Conservation (phyloP, 2,888 invertebrate species). For the Lasioglossum zephyrum region DNA sequence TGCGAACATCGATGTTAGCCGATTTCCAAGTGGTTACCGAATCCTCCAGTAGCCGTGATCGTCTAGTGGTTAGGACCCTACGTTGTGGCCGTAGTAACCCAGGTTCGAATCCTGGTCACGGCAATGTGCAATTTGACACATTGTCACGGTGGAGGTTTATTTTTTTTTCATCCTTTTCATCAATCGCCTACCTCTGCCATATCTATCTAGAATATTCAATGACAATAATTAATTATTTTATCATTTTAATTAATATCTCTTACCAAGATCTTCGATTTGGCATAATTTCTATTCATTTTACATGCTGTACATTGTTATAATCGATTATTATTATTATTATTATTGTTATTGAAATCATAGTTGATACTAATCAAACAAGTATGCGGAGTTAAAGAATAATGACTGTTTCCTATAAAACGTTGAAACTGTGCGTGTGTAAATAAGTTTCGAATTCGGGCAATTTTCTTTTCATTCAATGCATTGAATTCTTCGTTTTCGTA, state of each 20-base stretch:
- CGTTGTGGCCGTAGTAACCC: conserved; percentile 85
- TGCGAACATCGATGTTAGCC: background rate
- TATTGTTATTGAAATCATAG: background rate
- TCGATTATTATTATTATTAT: background rate
- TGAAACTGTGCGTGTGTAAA: background rate
- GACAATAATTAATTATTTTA: background rate
- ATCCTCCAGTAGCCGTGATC: conserved; percentile 81
- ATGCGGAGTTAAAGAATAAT: background rate
- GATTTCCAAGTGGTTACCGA: conserved; percentile 25
- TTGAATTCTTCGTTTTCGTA: background rate
- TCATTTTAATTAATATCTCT: background rate
- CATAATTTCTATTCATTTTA: background rate
- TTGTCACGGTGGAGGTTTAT: conserved; percentile 73
- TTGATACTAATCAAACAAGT: background rate
- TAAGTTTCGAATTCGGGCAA: background rate
- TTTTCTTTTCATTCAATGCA: background rate
- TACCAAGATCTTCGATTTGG: background rate
- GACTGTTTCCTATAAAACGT: background rate
- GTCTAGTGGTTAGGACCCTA: conserved; percentile 84
- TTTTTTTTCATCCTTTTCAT: conserved; percentile 50
- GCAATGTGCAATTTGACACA: conserved; percentile 78
- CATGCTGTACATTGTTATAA: background rate
- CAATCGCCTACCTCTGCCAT: background rate
- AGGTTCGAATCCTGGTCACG: conserved; percentile 85
- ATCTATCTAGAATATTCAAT: background rate